Base-by-base conservation (phyloP, 1,140 invertebrate genomes). In the Myzus persicae region DNA sequence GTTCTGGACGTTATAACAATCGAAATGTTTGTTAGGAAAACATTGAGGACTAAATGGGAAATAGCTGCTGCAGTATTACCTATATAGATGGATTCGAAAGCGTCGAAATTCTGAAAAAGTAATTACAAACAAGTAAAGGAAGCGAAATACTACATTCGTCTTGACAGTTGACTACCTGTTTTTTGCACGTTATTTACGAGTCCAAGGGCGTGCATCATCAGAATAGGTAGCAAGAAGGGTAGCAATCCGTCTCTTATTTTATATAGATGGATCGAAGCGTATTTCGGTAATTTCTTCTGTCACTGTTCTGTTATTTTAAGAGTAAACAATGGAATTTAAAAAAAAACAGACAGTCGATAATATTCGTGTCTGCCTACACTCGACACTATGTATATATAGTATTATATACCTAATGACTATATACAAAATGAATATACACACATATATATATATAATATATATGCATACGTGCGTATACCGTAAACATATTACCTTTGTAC, bases 91-190 rank as follows among this genome's bases (percentile, higher is more conserved):
- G 14, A 76, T 76, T 76, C 31, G 18, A 76, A 76, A n/a, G 31
- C n/a, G n/a, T n/a, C 31, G 31, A n/a, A 76, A 76, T 76, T 76
- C 59, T 76, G 31, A 76, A 76, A 76, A n/a, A 76, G 31, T 76
- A 76, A 76, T 76, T 76, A 76, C 59, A 67, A 67, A 67, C 9
- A 76, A 76, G 59, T 76, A 76, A 76, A 76, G n/a, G 59, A 76
- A 76, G 31, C 59, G 5, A n/a, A 76, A 4, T 76, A n/a, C 59
- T 76, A 20, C 31, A 18, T 76, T 76, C 59, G 31, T 76, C n/a
- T 76, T 76, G 59, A 76, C 59, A 76, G 59, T 76, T 76, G 31
- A 18, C 31, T 76, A 67, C 59, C 59, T 76, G 14, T 76, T 76
- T 76, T 76, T 76, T 76, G 59, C 59, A 76, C 31, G n/a, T 76